Percentiles rank a stretch among this genome's conserved stretches.
phyloP scores from a whole-genome alignment of 2,888 invertebrate species.

The Lycaena phlaeas region DNA sequence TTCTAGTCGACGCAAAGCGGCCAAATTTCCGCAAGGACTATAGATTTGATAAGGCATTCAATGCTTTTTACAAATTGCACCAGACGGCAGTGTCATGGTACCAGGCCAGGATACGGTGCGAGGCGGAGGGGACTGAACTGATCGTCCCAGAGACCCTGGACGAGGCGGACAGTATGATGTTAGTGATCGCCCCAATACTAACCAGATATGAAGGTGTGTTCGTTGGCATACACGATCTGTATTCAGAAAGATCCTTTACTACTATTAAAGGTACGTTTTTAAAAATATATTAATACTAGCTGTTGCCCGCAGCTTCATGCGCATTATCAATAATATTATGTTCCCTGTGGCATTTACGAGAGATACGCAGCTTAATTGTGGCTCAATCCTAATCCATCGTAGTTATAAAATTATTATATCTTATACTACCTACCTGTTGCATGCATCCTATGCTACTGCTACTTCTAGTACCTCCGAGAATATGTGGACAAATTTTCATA shows the following conservation, averaged over 20 bases:
- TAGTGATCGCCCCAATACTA: constrained; percentile 28
- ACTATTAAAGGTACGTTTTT: constrained; percentile 32
- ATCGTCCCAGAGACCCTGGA: constrained; percentile 33
- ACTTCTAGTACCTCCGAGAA: too few species aligned
- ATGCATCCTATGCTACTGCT: too few species aligned
- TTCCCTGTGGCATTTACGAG: too few species aligned
- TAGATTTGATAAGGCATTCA: constrained; percentile 35
- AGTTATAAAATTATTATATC: too few species aligned
- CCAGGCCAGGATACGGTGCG: constrained; percentile 33
- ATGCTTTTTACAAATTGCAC: constrained; percentile 37
- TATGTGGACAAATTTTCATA: too few species aligned
- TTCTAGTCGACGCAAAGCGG: constrained; percentile 21
- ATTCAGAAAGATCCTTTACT: constrained; percentile 34
- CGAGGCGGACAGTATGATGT: constrained; percentile 33
- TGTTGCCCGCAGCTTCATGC: too few species aligned
- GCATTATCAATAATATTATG: too few species aligned
- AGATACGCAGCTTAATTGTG: too few species aligned
- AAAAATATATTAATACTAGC: too few species aligned
- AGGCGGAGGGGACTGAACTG: constrained; percentile 33
- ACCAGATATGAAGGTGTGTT: constrained; percentile 31
- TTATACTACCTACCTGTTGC: too few species aligned
- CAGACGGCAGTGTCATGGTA: constrained; percentile 26
- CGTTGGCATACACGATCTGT: constrained; percentile 37
- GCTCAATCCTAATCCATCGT: too few species aligned
- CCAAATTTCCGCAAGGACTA: constrained; percentile 36